A percentile compares a stretch with the other conserved stretches of the same genome.
These are phyloP conservation scores for Eclectus roratus DNA, from an alignment of 2,113 vertebrate genomes.

Conservation along the genomic window DNA sequence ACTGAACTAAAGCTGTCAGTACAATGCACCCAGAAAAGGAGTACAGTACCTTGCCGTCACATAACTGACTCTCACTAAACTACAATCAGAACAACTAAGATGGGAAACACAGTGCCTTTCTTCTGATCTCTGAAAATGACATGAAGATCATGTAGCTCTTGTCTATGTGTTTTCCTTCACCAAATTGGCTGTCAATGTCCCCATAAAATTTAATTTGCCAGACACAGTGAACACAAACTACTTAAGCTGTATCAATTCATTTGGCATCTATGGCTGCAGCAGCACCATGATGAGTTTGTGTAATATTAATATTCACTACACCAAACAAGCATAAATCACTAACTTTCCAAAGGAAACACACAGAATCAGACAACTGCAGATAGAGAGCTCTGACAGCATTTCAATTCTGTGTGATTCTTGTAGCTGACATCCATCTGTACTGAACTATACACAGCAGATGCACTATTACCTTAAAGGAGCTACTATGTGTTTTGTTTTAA, in stretches of 20 bases:
- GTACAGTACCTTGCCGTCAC: background rate
- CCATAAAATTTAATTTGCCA: slow-evolving; percentile 8
- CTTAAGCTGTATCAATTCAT: background rate
- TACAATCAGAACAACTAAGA: background rate
- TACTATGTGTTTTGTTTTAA: background rate
- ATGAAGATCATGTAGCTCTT: background rate
- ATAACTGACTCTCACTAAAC: background rate
- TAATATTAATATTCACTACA: slow-evolving; percentile 19
- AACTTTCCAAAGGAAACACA: slow-evolving; percentile 3
- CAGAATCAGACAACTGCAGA: background rate
- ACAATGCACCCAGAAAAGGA: background rate
- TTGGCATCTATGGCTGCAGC: background rate
- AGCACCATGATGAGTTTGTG: background rate
- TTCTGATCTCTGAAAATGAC: background rate
- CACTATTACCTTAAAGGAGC: background rate
- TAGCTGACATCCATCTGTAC: background rate
- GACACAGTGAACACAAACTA: background rate
- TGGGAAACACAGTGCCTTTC: background rate
- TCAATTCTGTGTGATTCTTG: background rate
- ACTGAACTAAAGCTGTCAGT: background rate
- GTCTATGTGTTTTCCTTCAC: background rate
- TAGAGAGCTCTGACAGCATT: background rate
- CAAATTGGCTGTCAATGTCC: background rate
- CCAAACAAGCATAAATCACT: slow-evolving; percentile 23
- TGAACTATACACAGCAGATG: background rate